Evolutionary conservation across 1,140 invertebrate species (phyloP).

Genomic region (Heliconius hewitsoni): DNA sequence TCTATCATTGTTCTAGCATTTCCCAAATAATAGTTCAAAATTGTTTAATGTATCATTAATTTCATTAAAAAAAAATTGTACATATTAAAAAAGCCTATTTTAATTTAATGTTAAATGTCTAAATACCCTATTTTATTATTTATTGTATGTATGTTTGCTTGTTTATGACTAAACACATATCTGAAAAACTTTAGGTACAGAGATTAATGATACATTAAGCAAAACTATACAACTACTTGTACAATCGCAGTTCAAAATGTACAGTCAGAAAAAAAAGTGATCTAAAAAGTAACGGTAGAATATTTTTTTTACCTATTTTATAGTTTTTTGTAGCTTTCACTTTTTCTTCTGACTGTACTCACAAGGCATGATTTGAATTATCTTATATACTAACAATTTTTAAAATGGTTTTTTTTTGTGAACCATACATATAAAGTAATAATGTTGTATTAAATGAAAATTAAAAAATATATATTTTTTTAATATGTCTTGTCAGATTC

Average conservation of each 20-base stretch:
- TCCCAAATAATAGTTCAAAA: conserved; percentile 3
- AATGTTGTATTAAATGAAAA: not conserved
- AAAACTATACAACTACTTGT: conserved; percentile 4
- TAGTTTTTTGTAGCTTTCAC: not conserved
- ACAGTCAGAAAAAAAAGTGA: not conserved
- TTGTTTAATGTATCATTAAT: conserved; percentile 2
- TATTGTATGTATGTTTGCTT: too few relatives aligned
- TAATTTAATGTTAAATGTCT: too few relatives aligned
- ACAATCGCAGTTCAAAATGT: conserved; percentile 10
- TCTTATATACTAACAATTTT: conserved; percentile 4
- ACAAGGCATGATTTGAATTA: not conserved
- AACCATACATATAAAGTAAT: not conserved
- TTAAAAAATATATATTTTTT: too few relatives aligned
- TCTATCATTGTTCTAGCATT: conserved; percentile 6
- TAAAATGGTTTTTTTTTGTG: conserved; percentile 7
- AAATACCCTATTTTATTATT: too few relatives aligned
- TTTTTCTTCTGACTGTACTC: conserved; percentile 3
- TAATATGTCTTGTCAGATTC: too few relatives aligned
- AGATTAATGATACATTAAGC: conserved; percentile 7
- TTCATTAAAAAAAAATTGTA: not conserved
- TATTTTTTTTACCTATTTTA: not conserved
- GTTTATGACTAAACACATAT: not conserved
- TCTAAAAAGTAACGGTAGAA: not conserved
- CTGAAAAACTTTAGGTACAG: not conserved
- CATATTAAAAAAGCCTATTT: not conserved